Conservation (phyloP, 2,888 invertebrate species). For the Pogonocherus hispidulus region DNA sequence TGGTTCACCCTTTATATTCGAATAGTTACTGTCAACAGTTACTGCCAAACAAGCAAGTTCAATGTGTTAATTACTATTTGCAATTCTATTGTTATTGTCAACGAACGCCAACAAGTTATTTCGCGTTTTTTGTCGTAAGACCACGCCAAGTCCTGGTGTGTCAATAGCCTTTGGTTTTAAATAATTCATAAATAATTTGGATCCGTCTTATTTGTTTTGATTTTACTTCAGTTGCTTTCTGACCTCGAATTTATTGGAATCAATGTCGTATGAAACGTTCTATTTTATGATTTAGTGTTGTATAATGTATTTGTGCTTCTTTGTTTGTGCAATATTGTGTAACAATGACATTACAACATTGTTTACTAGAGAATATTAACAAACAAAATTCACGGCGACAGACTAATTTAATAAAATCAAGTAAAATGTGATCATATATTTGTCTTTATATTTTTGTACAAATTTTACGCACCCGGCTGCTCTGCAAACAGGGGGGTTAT, state of each 20-base stretch:
- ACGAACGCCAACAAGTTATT: slow-evolving; percentile 6
- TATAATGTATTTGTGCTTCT: background rate
- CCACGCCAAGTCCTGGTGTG: slow-evolving; percentile 5
- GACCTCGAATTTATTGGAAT: slow-evolving; percentile 12
- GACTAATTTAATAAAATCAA: background rate
- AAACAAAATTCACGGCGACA: background rate
- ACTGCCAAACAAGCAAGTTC: background rate
- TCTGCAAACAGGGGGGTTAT: no score
- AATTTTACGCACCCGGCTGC: no score
- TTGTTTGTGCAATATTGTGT: slow-evolving; percentile 1
- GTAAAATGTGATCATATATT: no score
- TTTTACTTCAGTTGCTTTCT: background rate
- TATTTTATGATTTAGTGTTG: background rate
- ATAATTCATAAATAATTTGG: slow-evolving; percentile 10
- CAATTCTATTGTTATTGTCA: background rate
- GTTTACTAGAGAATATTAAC: background rate
- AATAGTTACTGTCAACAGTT: no score
- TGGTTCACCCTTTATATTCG: no score
- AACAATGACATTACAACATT: background rate
- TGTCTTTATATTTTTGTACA: no score
- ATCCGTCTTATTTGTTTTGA: background rate
- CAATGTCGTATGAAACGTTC: background rate
- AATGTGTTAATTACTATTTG: slow-evolving; percentile 16
- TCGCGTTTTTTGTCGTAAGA: background rate
- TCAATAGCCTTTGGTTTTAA: slow-evolving; percentile 21